These are phyloP conservation scores for Lasiurus borealis DNA, from an alignment of 2,113 vertebrate genomes.

Conservation along the genomic window DNA sequence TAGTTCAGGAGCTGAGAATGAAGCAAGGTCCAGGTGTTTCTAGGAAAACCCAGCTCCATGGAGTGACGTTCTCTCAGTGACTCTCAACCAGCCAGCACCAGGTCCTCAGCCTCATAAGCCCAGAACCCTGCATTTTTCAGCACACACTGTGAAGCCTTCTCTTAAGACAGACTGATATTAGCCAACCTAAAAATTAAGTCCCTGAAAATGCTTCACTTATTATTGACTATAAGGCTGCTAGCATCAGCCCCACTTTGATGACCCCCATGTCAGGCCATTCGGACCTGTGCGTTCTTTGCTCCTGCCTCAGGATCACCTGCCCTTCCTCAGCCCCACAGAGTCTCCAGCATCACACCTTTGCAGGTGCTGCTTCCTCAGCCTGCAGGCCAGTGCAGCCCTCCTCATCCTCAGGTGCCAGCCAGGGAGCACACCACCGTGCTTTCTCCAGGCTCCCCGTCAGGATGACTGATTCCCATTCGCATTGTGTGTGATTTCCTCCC, in stretches of 20 bases:
- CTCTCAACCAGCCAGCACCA: background rate
- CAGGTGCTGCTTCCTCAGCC: background rate
- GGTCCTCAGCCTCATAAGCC: background rate
- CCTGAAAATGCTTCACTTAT: constrained; percentile 11
- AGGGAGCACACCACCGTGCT: background rate
- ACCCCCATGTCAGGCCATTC: background rate
- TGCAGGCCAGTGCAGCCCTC: background rate
- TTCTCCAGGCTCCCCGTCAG: background rate
- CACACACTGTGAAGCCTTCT: background rate
- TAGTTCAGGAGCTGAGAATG: background rate
- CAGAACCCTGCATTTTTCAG: constrained; percentile 10
- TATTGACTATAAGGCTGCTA: background rate
- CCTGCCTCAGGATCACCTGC: background rate
- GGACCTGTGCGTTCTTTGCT: background rate
- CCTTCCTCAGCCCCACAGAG: background rate
- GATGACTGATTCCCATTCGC: background rate
- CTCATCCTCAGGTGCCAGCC: background rate
- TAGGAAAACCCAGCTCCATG: background rate
- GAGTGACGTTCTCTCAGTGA: background rate
- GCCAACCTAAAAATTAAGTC: background rate
- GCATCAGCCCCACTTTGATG: background rate
- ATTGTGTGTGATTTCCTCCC: background rate
- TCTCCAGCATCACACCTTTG: background rate
- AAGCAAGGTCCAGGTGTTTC: background rate
- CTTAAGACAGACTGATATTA: constrained; percentile 33